Base-by-base conservation (phyloP, 2,888 invertebrate species). In the Pyralis farinalis region DNA sequence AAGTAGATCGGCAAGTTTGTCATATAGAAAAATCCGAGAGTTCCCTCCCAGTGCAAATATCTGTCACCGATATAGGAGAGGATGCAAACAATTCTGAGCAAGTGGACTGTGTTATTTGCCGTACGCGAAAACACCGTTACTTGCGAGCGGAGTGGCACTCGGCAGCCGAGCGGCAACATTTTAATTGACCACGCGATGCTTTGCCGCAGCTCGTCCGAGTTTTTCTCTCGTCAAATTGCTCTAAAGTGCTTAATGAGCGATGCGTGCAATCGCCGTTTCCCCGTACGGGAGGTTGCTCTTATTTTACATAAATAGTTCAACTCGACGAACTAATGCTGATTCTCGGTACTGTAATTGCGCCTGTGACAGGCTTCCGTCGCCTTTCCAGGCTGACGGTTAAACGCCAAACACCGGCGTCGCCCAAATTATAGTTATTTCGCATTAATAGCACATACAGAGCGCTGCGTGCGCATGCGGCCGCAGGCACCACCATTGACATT, bases 191-290 rank as follows among this genome's bases (percentile, higher is more conserved):
- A 88, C 88, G 88, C 88, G 85, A 88, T 86, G 82, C 68, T 75
- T 68, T 63, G 72, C 70, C 67, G 71, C 71, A 72, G 67, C 79
- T 79, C 75, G 80, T 61, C 72, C 78, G 69, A 86, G 81, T 88
- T 87, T 88, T 88, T 87, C 85, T 84, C 75, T 73, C 62, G 66
- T 77, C 84, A 88, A 88, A 88, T 88, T 88, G 84, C 85, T 86
- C 81, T 84, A 83, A 87, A 88, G 87, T 88, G 83, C 88, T 87
- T 88, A 88, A 88, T 88, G 84, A 86, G 86, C 71, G 86, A 86
- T 88, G 88, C 88, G 88, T 88, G 88, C 88, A 77, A 85, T 86
- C 75, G 82, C 68, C 74, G 83, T 85, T 88, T 87, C 87, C 84
- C 83, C 83, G 84, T 87, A 87, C 80, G 68, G 68, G 78, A 78